Evolutionary conservation across 1,140 invertebrate genomes (phyloP), one percentile per base, ranked within the genome.

Genomic region (Aphidius ervi): DNA sequence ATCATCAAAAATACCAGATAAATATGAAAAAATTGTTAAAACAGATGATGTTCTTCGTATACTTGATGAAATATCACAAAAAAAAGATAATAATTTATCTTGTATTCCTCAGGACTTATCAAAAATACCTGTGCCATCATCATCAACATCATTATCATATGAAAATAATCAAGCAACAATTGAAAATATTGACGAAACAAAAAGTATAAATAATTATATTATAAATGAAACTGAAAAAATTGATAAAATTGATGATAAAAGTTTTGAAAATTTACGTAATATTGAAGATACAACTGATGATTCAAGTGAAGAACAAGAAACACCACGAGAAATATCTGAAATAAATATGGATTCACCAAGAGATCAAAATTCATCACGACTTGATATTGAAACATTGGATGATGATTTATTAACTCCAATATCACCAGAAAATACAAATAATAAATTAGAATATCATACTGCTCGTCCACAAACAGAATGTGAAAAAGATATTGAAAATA

Each of bases 401-500:
- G 73, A 77, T 47, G 74, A 77, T 61, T 64, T 76, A 10, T 56
- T 74, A 8, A 66, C 62, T 56, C 52, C 59, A 58, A 54, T 46
- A 42, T 40, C 3, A n/a, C 40, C 23, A 16, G 49, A 31, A 1
- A 39, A 56, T 46, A 54, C 56, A 9, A 58, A 61, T 5, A 9
- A 42, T 55, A 31, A 71, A 74, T n/a, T 64, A 62, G 72, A 75
- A 23, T 74, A 70, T 48, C 69, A 71, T 40, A 62, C 71, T 3
- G 50, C 67, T 0, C 60, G 69, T 1, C 64, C 71, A 10, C 67
- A 72, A 50, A 61, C 70, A 1, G 71, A 70, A 5, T 73, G 76
- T 0, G 78, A 80, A 50, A 77, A 76, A 31, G 77, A 79, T 47
- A 76, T 80, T 39, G 70, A 74, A 59, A 65, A 72, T 5, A 78